phyloP scores from a whole-genome alignment of 2,113 vertebrate species.

The cattle (Bos taurus) region ARS-UCD2.0 NW_020192292.1:5088001-5088500 shows the following conservation, averaged over 20 bases:
- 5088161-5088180: background rate
- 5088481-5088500: background rate
- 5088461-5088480: background rate
- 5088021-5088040: background rate
- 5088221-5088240: background rate
- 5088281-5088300: conserved; percentile 9
- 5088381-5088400: background rate
- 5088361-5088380: background rate
- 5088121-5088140: background rate
- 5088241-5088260: background rate
- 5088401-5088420: background rate
- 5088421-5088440: background rate
- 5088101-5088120: background rate
- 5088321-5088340: background rate
- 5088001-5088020: background rate
- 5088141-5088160: conserved; percentile 15
- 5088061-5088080: conserved; percentile 11
- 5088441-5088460: background rate
- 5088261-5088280: background rate
- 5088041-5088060: background rate
- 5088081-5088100: background rate
- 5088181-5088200: background rate
- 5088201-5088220: background rate
- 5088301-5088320: background rate
- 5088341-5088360: background rate